phyloP scores from a whole-genome alignment of 2,797 vertebrate genomes.

The Salarias fasciatus region DNA sequence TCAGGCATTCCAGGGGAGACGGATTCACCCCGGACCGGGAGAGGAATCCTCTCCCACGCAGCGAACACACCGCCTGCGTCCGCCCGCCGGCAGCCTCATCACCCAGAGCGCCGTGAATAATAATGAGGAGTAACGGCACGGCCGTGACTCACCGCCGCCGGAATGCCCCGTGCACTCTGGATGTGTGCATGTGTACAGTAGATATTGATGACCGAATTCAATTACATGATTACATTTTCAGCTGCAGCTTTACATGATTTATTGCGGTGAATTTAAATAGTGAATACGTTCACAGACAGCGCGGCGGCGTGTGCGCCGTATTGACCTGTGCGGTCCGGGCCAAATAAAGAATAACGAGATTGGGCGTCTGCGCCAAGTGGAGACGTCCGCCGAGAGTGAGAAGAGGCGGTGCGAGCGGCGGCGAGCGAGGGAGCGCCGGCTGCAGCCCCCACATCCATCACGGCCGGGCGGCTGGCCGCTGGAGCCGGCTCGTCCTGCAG shows the following conservation, averaged over 20 bases:
- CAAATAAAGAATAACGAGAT: conserved; percentile 82
- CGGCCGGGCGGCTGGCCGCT: too few relatives aligned
- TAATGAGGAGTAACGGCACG: conserved; percentile 71
- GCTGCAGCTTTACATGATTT: conserved; percentile 78
- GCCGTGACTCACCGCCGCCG: conserved; percentile 81
- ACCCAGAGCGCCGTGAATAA: conserved; percentile 73
- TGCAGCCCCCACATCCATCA: conserved; percentile 68
- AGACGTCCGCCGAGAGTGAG: conserved; percentile 76
- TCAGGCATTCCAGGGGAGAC: too few relatives aligned
- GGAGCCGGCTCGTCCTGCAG: conserved; percentile 67
- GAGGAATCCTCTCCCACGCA: conserved; percentile 42
- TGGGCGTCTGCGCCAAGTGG: conserved; percentile 79
- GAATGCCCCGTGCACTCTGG: conserved; percentile 47
- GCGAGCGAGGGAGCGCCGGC: conserved; percentile 52
- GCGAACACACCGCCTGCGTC: conserved; percentile 62
- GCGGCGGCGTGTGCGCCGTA: conserved; percentile 52
- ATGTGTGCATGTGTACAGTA: conserved; percentile 63
- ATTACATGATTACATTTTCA: conserved; percentile 85
- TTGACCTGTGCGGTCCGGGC: conserved; percentile 77
- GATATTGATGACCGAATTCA: conserved; percentile 85
- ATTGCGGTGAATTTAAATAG: conserved; percentile 77
- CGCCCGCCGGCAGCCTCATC: conserved; percentile 62
- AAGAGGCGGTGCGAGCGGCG: conserved; percentile 53
- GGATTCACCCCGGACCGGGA: conserved; percentile 7
- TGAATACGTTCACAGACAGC: conserved; percentile 72